Conservation (phyloP, 2,797 vertebrate genomes). For the Hoplostethus mediterraneus region DNA sequence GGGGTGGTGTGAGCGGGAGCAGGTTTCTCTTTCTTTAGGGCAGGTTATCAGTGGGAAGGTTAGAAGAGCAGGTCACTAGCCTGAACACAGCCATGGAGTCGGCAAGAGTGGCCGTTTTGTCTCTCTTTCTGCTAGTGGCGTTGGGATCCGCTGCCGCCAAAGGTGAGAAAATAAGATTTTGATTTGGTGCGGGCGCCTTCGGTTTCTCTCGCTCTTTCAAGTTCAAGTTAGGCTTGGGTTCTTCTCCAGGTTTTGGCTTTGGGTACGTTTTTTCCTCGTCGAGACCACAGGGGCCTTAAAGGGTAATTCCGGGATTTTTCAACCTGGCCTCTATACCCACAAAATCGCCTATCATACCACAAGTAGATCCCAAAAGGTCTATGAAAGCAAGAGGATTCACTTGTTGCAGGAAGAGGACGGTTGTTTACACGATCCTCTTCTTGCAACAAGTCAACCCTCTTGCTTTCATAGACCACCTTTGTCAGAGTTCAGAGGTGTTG, state of each 20-base stretch:
- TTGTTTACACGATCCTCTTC: no score
- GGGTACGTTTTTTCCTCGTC: background rate
- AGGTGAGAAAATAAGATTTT: conserved; percentile 57
- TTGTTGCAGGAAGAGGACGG: no score
- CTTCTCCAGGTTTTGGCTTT: background rate
- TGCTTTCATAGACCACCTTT: no score
- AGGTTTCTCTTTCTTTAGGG: background rate
- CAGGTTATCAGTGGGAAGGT: conserved; percentile 12
- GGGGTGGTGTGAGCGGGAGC: conserved; percentile 15
- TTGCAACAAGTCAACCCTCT: no score
- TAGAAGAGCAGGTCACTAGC: conserved; percentile 4
- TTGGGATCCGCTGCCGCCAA: conserved; percentile 51
- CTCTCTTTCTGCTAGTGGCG: conserved; percentile 59
- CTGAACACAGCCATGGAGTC: conserved; percentile 59
- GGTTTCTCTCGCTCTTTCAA: background rate
- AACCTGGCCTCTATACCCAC: no score
- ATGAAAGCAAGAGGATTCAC: no score
- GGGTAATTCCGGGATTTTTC: no score
- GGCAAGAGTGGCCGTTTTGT: conserved; percentile 20
- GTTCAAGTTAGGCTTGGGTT: background rate
- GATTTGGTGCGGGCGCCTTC: background rate
- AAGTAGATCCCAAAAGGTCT: no score
- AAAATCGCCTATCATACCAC: no score
- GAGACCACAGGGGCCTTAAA: conserved; percentile 16
- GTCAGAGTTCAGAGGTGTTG: no score